These are phyloP conservation scores for Polydrusus cervinus DNA, from an alignment of 2,888 invertebrate genomes.

Conservation along the genomic window DNA sequence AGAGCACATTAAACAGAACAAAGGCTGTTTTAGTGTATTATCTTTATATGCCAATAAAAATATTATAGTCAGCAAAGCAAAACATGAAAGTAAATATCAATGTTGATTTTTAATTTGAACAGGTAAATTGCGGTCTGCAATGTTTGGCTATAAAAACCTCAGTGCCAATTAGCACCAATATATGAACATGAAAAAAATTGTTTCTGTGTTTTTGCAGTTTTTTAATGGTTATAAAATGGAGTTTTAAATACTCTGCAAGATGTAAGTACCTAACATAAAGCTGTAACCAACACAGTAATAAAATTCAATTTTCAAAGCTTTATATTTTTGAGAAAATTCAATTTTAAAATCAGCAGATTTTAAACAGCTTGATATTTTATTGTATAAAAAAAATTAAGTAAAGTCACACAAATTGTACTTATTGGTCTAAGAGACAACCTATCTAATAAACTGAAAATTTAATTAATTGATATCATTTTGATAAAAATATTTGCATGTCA, in stretches of 20 bases:
- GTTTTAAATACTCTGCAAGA: not conserved
- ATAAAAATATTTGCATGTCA: too few relatives aligned
- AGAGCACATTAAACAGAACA: not conserved
- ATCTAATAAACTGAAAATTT: too few relatives aligned
- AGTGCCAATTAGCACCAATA: not conserved
- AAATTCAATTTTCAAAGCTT: too few relatives aligned
- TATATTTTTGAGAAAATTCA: too few relatives aligned
- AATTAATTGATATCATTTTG: too few relatives aligned
- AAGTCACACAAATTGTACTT: too few relatives aligned
- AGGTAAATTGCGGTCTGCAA: not conserved
- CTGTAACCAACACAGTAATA: too few relatives aligned
- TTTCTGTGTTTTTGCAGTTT: not conserved
- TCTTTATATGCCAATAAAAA: constrained; percentile 14
- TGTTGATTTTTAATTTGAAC: constrained; percentile 13
- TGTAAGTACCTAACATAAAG: too few relatives aligned
- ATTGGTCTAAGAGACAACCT: too few relatives aligned
- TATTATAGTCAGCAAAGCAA: not conserved
- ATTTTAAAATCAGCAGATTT: too few relatives aligned
- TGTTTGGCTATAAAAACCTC: not conserved
- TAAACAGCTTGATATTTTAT: too few relatives aligned
- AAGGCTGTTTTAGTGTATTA: constrained; percentile 7
- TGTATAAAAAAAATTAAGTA: too few relatives aligned
- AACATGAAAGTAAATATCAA: not conserved
- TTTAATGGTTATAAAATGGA: not conserved
- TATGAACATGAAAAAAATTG: not conserved